These are phyloP conservation scores for Microcaecilia unicolor DNA, from an alignment of 2,797 vertebrate genomes.

Conservation along the genomic window DNA sequence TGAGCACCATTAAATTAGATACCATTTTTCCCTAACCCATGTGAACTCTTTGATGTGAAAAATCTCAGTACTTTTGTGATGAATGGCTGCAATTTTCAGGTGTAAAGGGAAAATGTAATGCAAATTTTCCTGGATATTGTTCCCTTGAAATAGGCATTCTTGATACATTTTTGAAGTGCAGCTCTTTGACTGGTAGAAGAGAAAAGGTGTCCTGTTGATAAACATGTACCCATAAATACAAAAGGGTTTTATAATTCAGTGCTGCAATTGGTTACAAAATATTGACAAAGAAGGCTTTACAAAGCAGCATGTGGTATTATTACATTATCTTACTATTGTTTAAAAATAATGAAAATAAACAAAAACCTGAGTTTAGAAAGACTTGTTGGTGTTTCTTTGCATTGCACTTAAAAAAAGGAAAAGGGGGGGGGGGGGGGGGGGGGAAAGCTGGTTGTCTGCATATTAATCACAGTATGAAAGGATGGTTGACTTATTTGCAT, in stretches of 20 bases:
- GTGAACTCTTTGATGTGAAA: too few relatives aligned
- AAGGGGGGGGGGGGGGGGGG: too few relatives aligned
- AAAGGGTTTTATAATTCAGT: slow-evolving; percentile 25
- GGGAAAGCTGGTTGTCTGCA: slow-evolving; percentile 66
- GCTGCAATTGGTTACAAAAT: slow-evolving; percentile 41
- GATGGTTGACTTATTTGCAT: slow-evolving; percentile 74
- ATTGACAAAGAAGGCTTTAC: slow-evolving; percentile 33
- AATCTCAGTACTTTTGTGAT: too few relatives aligned
- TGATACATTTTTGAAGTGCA: too few relatives aligned
- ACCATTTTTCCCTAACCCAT: not conserved
- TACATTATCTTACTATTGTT: slow-evolving; percentile 35
- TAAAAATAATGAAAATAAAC: slow-evolving; percentile 42
- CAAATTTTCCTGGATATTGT: too few relatives aligned
- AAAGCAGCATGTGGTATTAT: slow-evolving; percentile 18
- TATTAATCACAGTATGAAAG: slow-evolving; percentile 86
- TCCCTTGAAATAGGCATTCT: too few relatives aligned
- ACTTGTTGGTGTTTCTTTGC: slow-evolving; percentile 43
- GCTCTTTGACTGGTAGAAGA: too few relatives aligned
- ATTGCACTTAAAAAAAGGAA: slow-evolving; percentile 33
- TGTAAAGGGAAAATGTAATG: too few relatives aligned
- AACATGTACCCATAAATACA: too few relatives aligned
- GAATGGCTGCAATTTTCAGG: too few relatives aligned
- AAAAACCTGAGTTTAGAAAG: slow-evolving; percentile 38
- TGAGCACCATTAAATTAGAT: slow-evolving; percentile 1
- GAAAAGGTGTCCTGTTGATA: too few relatives aligned